Evolutionary conservation across 2,888 invertebrate genomes (phyloP).

Genomic region (Idaea dimidiata): DNA sequence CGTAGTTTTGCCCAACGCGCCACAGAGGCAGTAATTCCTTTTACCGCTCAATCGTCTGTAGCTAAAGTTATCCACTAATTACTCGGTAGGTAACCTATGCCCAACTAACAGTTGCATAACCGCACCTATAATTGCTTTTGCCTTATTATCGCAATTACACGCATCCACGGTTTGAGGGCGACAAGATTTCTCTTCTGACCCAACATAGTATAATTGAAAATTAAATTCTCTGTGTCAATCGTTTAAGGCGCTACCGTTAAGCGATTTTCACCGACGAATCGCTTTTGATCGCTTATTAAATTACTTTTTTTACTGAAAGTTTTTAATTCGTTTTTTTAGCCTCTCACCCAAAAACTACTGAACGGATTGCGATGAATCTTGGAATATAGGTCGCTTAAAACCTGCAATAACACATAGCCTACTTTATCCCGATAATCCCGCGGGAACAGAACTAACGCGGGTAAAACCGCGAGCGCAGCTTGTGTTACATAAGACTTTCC

Average conservation of each 20-base stretch:
- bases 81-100: slow-evolving; percentile 19
- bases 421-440: no score
- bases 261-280: slow-evolving; percentile 26
- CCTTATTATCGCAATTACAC: slow-evolving; percentile 69
- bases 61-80: slow-evolving; percentile 6
- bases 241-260: slow-evolving; percentile 36
- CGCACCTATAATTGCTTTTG: slow-evolving; percentile 58
- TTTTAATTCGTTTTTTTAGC: no score
- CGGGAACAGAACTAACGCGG: no score
- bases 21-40: no score
- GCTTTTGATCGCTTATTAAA: neutral
- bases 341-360: no score
- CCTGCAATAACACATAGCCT: no score
- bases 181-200: slow-evolving; percentile 75
- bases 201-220: slow-evolving; percentile 62
- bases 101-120: slow-evolving; percentile 48
- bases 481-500: no score
- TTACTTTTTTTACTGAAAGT: neutral
- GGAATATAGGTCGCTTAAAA: no score
- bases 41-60: neutral
- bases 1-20: no score
- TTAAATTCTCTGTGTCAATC: slow-evolving; percentile 36
- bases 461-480: no score
- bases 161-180: slow-evolving; percentile 74
- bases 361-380: no score